Evolutionary conservation across 1,140 invertebrate species (phyloP).

Genomic region (Drosophila truncata): DNA sequence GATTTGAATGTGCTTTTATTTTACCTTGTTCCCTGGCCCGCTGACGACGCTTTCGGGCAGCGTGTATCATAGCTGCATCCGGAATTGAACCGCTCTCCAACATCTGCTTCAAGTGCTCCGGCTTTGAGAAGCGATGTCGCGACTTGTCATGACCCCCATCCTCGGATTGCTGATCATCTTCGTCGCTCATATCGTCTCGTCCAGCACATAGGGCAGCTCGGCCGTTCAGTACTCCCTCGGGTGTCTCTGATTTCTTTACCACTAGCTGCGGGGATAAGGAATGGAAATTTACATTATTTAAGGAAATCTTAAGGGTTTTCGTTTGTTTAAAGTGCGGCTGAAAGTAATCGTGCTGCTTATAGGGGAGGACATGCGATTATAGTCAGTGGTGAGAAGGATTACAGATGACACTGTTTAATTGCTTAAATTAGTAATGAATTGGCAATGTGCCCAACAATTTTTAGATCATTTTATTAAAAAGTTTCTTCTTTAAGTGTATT

Average conservation of each 20-base stretch:
- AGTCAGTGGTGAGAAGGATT: slow-evolving; percentile 12
- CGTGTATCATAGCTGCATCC: slow-evolving; percentile 98
- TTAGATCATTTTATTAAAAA: background rate
- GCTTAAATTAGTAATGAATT: background rate
- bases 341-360: slow-evolving; percentile 17
- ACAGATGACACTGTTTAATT: background rate
- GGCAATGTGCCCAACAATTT: too few relatives aligned
- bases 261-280: slow-evolving; percentile 85
- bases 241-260: slow-evolving; percentile 87
- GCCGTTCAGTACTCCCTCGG: slow-evolving; percentile 89
- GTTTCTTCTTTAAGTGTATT: too few relatives aligned
- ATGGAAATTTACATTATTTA: slow-evolving; percentile 26
- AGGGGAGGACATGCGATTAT: slow-evolving; percentile 16
- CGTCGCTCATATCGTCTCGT: slow-evolving; percentile 90
- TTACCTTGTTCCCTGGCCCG: slow-evolving; percentile 87
- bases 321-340: background rate
- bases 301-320: background rate
- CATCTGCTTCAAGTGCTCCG: slow-evolving; percentile 90
- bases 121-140: slow-evolving; percentile 88
- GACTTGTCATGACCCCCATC: slow-evolving; percentile 76
- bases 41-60: slow-evolving; percentile 96
- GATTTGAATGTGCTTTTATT: background rate
- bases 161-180: slow-evolving; percentile 88
- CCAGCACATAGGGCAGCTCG: slow-evolving; percentile 92
- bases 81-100: slow-evolving; percentile 96